Evolutionary conservation across 2,797 vertebrate genomes (phyloP), one percentile per base, ranked within the genome.

Genomic region (Jordanella pulchra): DNA sequence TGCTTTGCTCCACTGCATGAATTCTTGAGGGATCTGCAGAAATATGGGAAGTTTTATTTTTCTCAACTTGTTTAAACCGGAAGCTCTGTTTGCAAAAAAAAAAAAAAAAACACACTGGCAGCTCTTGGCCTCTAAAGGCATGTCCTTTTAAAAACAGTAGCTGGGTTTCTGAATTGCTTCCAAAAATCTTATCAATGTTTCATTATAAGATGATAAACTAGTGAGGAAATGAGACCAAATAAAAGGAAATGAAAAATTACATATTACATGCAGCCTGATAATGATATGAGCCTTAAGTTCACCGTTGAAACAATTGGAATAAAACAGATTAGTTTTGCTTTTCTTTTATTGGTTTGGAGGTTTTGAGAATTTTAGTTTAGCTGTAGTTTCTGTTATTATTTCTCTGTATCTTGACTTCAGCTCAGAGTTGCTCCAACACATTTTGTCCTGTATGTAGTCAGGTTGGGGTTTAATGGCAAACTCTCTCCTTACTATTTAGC

Each of bases 1-100:
- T 27, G n/a, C 51, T 76, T 69, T 83, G 83, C 90, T 68, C 85
- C 86, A 86, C 77, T 88, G 90, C 76, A 77, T 89, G 89, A 84
- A 42, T 73, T 61, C 25, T 1, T 51, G 5, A 12, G 39, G 61
- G 75, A 86, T 10, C 35, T 83, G 32, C 54, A 79, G n/a, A 79
- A 51, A 65, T 35, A 7, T 39, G 13, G 63, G 30, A 11, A 55
- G 13, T 58, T 39, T 39, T 39, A 25, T 39, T n/a, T 35, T 50
- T 44, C n/a, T 45, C n/a, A n/a, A 72, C 18, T 18, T 18, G 17
- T 44, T 51, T 44, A 54, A 44, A 64, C n/a, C 11, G 17, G 15
- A 63, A 50, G n/a, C 15, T 50, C 4, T 10, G 28, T 10, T 10
- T 47, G 18, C 21, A 4, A 25, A 58, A 45, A 11, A 44, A 65